Evolutionary conservation across 2,797 vertebrate species (phyloP).

Genomic region (Margarornis squamiger): DNA sequence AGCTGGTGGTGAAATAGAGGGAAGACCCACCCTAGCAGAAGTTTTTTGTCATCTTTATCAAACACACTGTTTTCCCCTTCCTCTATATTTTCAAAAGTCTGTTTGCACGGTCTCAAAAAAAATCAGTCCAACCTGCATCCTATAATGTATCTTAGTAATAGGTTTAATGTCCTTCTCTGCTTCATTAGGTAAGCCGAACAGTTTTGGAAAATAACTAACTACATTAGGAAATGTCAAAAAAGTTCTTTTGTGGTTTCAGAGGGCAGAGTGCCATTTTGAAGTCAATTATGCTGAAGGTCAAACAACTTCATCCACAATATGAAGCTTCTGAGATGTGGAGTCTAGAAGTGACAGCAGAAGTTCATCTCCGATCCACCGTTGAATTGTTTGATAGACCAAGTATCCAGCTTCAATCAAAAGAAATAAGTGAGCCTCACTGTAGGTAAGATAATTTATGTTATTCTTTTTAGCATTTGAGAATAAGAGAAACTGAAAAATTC

Average conservation of each 20-base stretch:
- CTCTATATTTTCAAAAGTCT: neutral
- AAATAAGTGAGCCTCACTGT: neutral
- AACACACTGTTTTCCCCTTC: neutral
- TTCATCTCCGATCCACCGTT: neutral
- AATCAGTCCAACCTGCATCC: neutral
- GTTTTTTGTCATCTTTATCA: neutral
- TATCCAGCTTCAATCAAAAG: neutral
- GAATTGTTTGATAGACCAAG: constrained; percentile 10
- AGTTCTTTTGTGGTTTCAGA: neutral
- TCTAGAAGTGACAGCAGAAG: neutral
- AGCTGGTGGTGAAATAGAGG: neutral
- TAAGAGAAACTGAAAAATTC: constrained; percentile 5
- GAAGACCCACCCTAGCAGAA: neutral
- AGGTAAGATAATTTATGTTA: constrained; percentile 60
- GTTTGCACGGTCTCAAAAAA: neutral
- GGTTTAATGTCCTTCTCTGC: neutral
- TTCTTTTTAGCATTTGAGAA: constrained; percentile 43
- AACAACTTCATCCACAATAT: neutral
- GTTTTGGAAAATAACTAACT: neutral
- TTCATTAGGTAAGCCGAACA: neutral
- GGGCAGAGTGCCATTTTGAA: constrained; percentile 14
- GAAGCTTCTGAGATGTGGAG: neutral
- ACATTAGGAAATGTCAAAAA: neutral
- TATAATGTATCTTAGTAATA: neutral
- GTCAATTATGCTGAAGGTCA: neutral